Conservation (phyloP, 2,888 invertebrate genomes). For the Orthosia gracilis region DNA sequence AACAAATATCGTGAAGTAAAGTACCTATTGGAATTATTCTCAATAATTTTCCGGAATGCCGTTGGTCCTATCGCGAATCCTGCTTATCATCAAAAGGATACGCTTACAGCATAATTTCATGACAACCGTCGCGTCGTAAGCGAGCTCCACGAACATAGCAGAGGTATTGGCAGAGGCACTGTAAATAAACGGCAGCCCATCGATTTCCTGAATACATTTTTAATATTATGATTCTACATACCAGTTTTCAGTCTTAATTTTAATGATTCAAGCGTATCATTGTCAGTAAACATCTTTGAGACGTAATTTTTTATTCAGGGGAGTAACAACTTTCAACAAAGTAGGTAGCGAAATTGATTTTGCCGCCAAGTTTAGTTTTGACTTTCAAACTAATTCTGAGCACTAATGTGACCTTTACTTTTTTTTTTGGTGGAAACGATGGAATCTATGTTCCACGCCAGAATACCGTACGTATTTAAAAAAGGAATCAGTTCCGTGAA, state of each 20-base stretch:
- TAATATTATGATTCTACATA: conserved; percentile 42
- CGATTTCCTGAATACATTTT: neutral
- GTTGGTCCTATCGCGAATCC: neutral
- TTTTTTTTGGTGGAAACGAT: no score
- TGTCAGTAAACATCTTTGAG: conserved; percentile 58
- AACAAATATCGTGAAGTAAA: conserved; percentile 16
- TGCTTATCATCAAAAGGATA: neutral
- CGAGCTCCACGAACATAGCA: neutral
- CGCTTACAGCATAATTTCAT: neutral
- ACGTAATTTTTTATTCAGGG: neutral
- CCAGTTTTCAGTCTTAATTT: conserved; percentile 70
- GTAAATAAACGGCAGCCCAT: neutral
- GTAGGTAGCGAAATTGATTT: neutral
- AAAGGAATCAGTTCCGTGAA: no score
- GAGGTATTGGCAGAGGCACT: neutral
- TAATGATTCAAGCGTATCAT: conserved; percentile 60
- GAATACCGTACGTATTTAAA: no score
- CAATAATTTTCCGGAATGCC: no score
- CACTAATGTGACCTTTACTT: no score
- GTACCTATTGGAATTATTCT: neutral
- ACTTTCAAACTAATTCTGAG: no score
- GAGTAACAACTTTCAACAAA: neutral
- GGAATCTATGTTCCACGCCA: no score
- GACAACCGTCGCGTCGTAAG: neutral
- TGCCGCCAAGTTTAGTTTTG: conserved; percentile 23